Percentiles rank a stretch among this genome's conserved stretches.
Evolutionary conservation across 2,113 vertebrate genomes (phyloP).

Genomic region (Monopterus albus): DNA sequence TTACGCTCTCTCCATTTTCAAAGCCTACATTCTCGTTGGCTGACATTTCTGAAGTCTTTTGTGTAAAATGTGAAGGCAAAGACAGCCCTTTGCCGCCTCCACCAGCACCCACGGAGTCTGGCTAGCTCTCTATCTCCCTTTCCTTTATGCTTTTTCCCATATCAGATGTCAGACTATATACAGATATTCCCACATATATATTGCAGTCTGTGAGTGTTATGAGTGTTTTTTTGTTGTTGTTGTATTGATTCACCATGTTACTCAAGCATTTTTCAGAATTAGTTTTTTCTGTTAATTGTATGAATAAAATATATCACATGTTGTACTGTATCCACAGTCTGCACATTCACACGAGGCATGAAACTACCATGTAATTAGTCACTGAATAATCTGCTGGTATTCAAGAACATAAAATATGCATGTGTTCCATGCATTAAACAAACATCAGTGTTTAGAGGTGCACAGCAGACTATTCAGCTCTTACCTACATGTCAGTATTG

Average conservation of each 20-base stretch:
- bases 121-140: slow-evolving; percentile 52
- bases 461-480: slow-evolving; percentile 6
- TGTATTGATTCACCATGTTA: slow-evolving; percentile 18
- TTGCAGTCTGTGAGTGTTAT: slow-evolving; percentile 41
- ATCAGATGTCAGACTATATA: slow-evolving; percentile 58
- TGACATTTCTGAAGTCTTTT: slow-evolving; percentile 77
- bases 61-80: slow-evolving; percentile 71
- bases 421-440: slow-evolving; percentile 14
- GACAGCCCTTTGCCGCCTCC: slow-evolving; percentile 66
- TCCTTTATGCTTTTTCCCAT: slow-evolving; percentile 28
- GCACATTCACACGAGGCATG: slow-evolving; percentile 1
- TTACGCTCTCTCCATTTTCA: slow-evolving; percentile 54
- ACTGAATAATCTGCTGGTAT: slow-evolving; percentile 4
- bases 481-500: slow-evolving; percentile 47
- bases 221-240: slow-evolving; percentile 1
- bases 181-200: slow-evolving; percentile 54
- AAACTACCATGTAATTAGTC: slow-evolving; percentile 21
- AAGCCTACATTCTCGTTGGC: slow-evolving; percentile 58
- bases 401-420: slow-evolving; percentile 18
- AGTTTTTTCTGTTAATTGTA: neutral
- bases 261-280: slow-evolving; percentile 11
- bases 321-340: neutral
- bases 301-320: slow-evolving; percentile 18
- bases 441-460: slow-evolving; percentile 9
- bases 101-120: slow-evolving; percentile 66